Percentiles rank a stretch among this genome's conserved stretches.
These are phyloP conservation scores for Knipowitschia caucasica DNA, from an alignment of 2,797 vertebrate species.

Conservation along the genomic window DNA sequence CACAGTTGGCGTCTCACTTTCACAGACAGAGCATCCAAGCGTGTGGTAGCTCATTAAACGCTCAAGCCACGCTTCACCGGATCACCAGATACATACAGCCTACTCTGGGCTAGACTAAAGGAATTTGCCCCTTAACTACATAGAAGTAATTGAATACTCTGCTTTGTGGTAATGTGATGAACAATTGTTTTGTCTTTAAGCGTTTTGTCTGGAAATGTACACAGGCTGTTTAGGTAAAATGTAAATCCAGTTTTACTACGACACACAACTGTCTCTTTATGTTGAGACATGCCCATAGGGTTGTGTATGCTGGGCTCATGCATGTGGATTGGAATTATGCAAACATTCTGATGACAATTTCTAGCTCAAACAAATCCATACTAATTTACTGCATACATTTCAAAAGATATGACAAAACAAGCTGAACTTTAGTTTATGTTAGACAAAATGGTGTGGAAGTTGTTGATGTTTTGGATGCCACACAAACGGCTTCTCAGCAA, in stretches of 20 bases:
- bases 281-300: slow-evolving; percentile 8
- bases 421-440: too few species aligned
- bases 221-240: slow-evolving; percentile 9
- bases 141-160: slow-evolving; percentile 37
- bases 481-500: too few species aligned
- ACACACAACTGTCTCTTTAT: slow-evolving; percentile 1
- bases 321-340: neutral
- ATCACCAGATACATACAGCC: slow-evolving; percentile 12
- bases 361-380: neutral
- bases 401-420: neutral
- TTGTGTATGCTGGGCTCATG: neutral
- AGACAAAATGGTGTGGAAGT: too few species aligned
- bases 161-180: slow-evolving; percentile 24
- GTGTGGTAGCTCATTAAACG: slow-evolving; percentile 65
- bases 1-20: slow-evolving; percentile 53
- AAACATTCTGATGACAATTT: neutral
- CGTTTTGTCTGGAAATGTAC: slow-evolving; percentile 27
- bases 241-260: slow-evolving; percentile 18
- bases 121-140: slow-evolving; percentile 44
- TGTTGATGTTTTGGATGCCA: too few species aligned
- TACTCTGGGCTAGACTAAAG: slow-evolving; percentile 31
- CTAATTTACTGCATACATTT: neutral
- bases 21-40: slow-evolving; percentile 58
- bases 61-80: slow-evolving; percentile 51
- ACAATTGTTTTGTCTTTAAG: slow-evolving; percentile 24